Evolutionary conservation across 2,797 vertebrate species (phyloP).

Genomic region (Aselliscus stoliczkanus): DNA sequence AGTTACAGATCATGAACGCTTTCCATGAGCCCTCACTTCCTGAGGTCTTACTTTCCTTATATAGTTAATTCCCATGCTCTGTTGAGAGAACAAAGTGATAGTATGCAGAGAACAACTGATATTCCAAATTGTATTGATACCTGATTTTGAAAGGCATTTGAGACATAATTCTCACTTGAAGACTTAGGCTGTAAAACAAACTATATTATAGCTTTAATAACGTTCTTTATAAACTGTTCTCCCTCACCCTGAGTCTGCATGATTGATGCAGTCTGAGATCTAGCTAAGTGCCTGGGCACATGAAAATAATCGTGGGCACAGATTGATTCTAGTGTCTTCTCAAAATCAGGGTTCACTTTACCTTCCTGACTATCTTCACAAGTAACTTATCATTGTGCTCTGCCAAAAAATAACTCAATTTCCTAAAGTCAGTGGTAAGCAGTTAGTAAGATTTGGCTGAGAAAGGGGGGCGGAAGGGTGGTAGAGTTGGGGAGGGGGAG

Average conservation of each 20-base stretch:
- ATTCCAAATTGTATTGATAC: neutral
- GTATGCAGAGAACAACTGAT: neutral
- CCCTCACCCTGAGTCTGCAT: neutral
- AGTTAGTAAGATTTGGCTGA: neutral
- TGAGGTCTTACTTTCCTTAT: neutral
- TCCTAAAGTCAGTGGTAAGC: neutral
- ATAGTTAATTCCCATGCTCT: neutral
- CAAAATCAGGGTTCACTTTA: neutral
- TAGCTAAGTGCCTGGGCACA: neutral
- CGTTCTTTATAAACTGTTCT: neutral
- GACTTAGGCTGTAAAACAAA: neutral
- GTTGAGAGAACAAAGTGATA: neutral
- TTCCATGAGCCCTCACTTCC: neutral
- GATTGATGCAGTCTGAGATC: neutral
- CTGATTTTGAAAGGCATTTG: neutral
- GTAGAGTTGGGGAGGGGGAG: neutral
- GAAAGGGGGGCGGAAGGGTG: neutral
- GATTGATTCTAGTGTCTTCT: neutral
- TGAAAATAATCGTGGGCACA: neutral
- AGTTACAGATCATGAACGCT: neutral
- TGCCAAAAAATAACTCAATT: neutral
- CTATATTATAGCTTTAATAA: neutral
- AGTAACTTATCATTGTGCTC: neutral
- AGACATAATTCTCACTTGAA: neutral
- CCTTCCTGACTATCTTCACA: neutral